Evolutionary conservation across 2,888 invertebrate genomes (phyloP), one percentile per base, ranked within the genome.

Genomic region (Caenorhabditis sp.): DNA sequence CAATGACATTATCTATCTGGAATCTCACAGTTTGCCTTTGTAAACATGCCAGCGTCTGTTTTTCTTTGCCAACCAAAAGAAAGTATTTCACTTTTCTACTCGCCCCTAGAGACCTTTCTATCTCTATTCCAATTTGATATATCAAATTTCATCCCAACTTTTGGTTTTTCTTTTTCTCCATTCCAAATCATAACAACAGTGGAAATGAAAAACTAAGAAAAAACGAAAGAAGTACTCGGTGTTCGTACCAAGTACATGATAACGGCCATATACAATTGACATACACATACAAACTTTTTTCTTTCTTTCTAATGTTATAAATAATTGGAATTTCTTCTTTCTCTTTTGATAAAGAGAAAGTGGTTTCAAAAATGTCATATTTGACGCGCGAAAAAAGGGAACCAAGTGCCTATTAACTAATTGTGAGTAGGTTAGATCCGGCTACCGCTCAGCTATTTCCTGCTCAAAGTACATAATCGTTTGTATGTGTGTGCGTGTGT

Each of bases 211-310:
- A 31, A 31, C 31, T 6, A 31, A 31, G 12, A 43, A 43, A 3
- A 43, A 43, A 3, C 5, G 14, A 14, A 43, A 43, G 43, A 43
- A 43, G 43, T 43, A 43, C 43, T 43, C 43, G 17, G 43, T 43
- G 43, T 43, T 43, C 43, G 43, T 43, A 43, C 43, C 43, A 43
- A 43, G 43, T 43, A 43, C 43, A 43, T 43, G 43, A 43, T 43
- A 43, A 43, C 43, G 17, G 14, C 43, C 14, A 43, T 17, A 31
- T 17, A 43, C 12, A 43, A 43, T 43, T 43, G 17, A 17, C 17
- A 43, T 14, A 17, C 31, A 43, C 43, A 43, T 17, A 43, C 43
- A 43, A 43, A 43, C 43, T 43, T 43, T 43, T 43, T 43, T 43
- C 43, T 43, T 17, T 5, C 12, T 43, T 17, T 10, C 43, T 17